Evolutionary conservation across 2,888 invertebrate genomes (phyloP).

Genomic region (Drosophila barbarae): DNA sequence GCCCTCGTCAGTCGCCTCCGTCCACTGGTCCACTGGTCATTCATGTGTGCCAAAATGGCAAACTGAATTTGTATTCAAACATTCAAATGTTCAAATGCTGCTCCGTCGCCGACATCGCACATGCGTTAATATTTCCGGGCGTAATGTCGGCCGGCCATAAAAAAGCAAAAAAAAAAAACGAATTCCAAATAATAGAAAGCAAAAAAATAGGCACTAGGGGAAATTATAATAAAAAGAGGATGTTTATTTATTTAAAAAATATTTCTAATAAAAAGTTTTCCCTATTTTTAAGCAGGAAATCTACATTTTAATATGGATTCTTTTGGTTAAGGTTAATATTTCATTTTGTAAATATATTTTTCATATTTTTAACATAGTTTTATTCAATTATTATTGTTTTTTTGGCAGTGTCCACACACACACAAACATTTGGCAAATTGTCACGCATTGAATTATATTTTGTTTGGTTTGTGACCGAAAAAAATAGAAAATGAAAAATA

Average conservation of each 20-base stretch:
- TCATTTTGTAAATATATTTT: background rate
- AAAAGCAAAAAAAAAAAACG: constrained; percentile 46
- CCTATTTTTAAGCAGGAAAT: background rate
- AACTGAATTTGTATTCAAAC: constrained; percentile 71
- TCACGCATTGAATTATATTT: constrained; percentile 71
- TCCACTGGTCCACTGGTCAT: constrained; percentile 58
- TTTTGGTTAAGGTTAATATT: too few species aligned
- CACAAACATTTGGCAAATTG: constrained; percentile 63
- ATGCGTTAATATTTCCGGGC: constrained; percentile 75
- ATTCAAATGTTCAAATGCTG: constrained; percentile 61
- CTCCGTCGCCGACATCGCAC: constrained; percentile 48
- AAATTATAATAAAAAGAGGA: background rate
- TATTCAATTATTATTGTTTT: background rate
- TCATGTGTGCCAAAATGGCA: constrained; percentile 74
- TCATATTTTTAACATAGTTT: background rate
- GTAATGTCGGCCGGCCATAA: constrained; percentile 58
- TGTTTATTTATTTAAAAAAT: too few species aligned
- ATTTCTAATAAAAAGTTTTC: too few species aligned
- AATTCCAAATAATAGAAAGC: constrained; percentile 36
- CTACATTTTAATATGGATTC: too few species aligned
- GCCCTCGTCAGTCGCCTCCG: constrained; percentile 19
- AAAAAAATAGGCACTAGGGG: constrained; percentile 8
- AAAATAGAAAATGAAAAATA: constrained; percentile 51
- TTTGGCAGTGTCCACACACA: constrained; percentile 17
- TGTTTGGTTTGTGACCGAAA: constrained; percentile 50